Conservation (phyloP, 2,888 invertebrate genomes). For the Stenurella melanura region DNA sequence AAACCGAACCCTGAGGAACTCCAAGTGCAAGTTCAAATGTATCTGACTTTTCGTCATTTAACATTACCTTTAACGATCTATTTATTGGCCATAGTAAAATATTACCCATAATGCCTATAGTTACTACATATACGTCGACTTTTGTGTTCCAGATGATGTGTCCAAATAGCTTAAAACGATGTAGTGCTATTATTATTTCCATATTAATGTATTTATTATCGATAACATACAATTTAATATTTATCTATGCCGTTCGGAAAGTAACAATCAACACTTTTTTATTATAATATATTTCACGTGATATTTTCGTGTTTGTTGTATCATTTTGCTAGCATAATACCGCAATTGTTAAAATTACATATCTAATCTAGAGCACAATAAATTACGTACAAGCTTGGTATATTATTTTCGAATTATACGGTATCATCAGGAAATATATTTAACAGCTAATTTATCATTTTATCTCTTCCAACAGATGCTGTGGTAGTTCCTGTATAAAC, state of each 20-base stretch:
- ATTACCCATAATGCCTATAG: too few species aligned
- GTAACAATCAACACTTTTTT: not conserved
- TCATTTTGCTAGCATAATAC: constrained; percentile 3
- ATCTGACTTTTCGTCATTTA: too few species aligned
- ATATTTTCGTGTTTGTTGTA: not conserved
- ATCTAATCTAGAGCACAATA: not conserved
- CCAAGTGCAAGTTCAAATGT: too few species aligned
- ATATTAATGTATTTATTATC: too few species aligned
- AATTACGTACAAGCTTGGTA: not conserved
- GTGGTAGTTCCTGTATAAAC: not conserved
- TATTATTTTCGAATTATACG: constrained; percentile 2
- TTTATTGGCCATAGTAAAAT: too few species aligned
- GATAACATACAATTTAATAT: not conserved
- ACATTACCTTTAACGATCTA: too few species aligned
- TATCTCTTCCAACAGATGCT: not conserved
- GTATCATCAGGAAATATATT: constrained; percentile 4
- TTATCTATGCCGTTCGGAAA: not conserved
- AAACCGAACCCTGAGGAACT: too few species aligned
- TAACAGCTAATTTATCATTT: constrained; percentile 7
- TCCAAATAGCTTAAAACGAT: too few species aligned
- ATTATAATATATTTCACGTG: not conserved
- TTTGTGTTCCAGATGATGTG: too few species aligned
- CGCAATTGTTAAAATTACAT: constrained; percentile 7
- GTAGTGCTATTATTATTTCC: too few species aligned
- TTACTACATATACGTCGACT: too few species aligned